These are phyloP conservation scores for Dinomys branickii DNA, from an alignment of 2,113 vertebrate genomes.

Conservation along the genomic window DNA sequence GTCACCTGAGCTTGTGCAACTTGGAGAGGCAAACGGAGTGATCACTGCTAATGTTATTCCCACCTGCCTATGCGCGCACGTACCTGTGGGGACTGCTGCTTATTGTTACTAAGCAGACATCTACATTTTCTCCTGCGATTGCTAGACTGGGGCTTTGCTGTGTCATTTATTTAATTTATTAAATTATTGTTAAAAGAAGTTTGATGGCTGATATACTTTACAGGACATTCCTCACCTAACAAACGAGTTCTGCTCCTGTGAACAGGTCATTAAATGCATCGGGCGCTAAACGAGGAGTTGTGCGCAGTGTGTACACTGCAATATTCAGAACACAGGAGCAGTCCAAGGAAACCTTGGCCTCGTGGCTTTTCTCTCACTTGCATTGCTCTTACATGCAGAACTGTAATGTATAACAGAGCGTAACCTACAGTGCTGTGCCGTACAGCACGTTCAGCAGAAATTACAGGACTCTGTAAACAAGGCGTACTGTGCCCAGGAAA, in stretches of 20 bases:
- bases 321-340: background rate
- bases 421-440: background rate
- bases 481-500: background rate
- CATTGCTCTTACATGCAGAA: background rate
- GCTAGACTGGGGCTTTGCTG: background rate
- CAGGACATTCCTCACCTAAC: background rate
- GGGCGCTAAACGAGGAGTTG: background rate
- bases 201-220: background rate
- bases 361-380: background rate
- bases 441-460: background rate
- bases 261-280: background rate
- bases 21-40: background rate
- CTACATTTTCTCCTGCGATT: background rate
- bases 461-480: background rate
- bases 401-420: background rate
- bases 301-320: background rate
- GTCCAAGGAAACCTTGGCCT: background rate
- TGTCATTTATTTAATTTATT: background rate
- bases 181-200: background rate
- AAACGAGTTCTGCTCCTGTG: background rate
- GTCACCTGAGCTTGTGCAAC: background rate
- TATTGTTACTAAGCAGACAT: background rate
- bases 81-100: background rate
- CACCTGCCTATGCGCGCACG: background rate
- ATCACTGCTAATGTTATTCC: background rate